phyloP scores from a whole-genome alignment of 1,140 invertebrate species.

The Conopomorpha cramerella region DNA sequence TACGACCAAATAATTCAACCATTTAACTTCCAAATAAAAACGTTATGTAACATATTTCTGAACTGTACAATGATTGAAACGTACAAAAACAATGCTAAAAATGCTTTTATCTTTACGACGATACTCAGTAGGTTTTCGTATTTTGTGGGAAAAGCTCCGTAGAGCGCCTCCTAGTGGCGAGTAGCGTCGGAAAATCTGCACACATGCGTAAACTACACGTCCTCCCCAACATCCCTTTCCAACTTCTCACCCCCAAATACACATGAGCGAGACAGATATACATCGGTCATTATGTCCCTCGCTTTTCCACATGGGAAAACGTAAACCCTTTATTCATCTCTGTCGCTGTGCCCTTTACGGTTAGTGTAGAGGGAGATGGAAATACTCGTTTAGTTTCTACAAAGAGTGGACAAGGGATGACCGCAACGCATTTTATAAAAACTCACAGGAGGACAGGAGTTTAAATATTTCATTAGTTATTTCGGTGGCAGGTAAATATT shows the following conservation, averaged over 20 bases:
- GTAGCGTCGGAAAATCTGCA: slow-evolving; percentile 27
- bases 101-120: too few species aligned
- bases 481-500: not conserved
- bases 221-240: slow-evolving; percentile 36
- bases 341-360: slow-evolving; percentile 24
- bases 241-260: slow-evolving; percentile 33
- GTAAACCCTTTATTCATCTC: slow-evolving; percentile 41
- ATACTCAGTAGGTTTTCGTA: too few species aligned
- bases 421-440: slow-evolving; percentile 18
- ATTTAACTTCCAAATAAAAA: too few species aligned
- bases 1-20: too few species aligned
- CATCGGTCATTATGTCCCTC: slow-evolving; percentile 24
- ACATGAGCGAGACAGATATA: slow-evolving; percentile 47
- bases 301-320: slow-evolving; percentile 40
- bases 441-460: not conserved
- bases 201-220: slow-evolving; percentile 19
- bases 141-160: too few species aligned
- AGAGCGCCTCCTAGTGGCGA: slow-evolving; percentile 49
- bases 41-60: too few species aligned
- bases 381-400: slow-evolving; percentile 17
- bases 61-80: too few species aligned
- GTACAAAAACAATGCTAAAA: too few species aligned
- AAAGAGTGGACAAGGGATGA: slow-evolving; percentile 27
- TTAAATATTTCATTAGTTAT: not conserved
- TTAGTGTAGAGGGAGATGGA: slow-evolving; percentile 32